These are phyloP conservation scores for Stictonetta naevosa DNA, from an alignment of 2,113 vertebrate species.

Conservation along the genomic window DNA sequence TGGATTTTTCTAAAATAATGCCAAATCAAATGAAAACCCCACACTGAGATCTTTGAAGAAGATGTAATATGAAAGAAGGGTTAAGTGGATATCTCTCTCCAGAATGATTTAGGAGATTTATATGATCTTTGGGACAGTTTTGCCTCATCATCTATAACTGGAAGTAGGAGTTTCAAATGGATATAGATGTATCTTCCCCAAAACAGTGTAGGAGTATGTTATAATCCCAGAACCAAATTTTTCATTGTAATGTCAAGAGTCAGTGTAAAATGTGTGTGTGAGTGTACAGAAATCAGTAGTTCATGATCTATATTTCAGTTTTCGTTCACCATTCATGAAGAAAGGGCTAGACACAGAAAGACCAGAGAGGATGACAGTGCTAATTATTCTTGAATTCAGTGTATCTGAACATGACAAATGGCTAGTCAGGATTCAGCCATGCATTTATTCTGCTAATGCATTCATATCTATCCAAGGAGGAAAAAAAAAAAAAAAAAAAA, in stretches of 20 bases:
- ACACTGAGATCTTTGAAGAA: not conserved
- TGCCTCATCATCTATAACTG: not conserved
- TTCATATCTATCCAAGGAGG: conserved; percentile 56
- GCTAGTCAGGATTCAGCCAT: conserved; percentile 47
- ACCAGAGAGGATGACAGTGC: not conserved
- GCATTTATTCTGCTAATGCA: conserved; percentile 50
- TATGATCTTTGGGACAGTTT: not conserved
- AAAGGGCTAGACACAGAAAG: not conserved
- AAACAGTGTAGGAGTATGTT: not conserved
- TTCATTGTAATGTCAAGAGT: not conserved
- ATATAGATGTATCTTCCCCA: not conserved
- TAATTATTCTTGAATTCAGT: conserved; percentile 45
- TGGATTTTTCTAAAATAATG: not conserved
- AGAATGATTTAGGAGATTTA: not conserved
- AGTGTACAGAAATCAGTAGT: not conserved
- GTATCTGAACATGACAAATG: conserved; percentile 64
- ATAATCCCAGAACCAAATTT: not conserved
- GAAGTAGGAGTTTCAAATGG: not conserved
- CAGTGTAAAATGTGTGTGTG: not conserved
- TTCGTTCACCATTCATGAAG: conserved; percentile 35
- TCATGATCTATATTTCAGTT: conserved; percentile 26
- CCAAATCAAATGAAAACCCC: not conserved
- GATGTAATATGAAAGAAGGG: not conserved
- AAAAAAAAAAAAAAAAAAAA: not conserved
- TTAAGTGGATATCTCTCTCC: not conserved